phyloP scores from a whole-genome alignment of 2,888 invertebrate genomes.

The Syritta pipiens region DNA sequence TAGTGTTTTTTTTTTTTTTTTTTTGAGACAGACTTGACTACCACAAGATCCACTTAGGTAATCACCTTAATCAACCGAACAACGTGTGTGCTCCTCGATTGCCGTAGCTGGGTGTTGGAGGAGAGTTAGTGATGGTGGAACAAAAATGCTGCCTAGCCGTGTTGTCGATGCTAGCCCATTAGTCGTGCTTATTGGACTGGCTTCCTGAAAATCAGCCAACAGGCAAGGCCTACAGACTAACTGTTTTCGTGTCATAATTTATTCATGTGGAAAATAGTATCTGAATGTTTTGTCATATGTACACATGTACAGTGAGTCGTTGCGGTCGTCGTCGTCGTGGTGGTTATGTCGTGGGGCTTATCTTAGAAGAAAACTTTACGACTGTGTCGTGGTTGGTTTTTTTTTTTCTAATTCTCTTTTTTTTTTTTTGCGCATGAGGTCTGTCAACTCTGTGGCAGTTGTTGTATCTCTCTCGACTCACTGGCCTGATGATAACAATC shows the following conservation, averaged over 20 bases:
- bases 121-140: constrained; percentile 23
- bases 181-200: constrained; percentile 61
- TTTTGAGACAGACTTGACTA: constrained; percentile 1
- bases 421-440: constrained; percentile 26
- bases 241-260: constrained; percentile 67
- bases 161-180: constrained; percentile 28
- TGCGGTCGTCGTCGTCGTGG: no score
- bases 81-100: constrained; percentile 8
- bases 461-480: no score
- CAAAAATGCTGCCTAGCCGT: not conserved
- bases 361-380: constrained; percentile 46
- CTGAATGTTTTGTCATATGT: constrained; percentile 60
- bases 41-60: constrained; percentile 62
- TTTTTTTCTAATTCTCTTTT: not conserved
- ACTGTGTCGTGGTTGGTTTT: constrained; percentile 12
- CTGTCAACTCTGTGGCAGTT: no score
- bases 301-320: constrained; percentile 21
- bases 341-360: constrained; percentile 46
- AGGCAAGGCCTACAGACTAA: constrained; percentile 32
- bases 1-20: no score
- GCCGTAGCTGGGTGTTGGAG: constrained; percentile 16
- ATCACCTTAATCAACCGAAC: constrained; percentile 64
- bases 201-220: constrained; percentile 60
- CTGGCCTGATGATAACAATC: constrained; percentile 25
- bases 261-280: constrained; percentile 62